A percentile compares a stretch with the other conserved stretches of the same genome.
These are phyloP conservation scores for Orientallactaga sibirica DNA, from an alignment of 2,797 vertebrate species.

Conservation along the genomic window DNA sequence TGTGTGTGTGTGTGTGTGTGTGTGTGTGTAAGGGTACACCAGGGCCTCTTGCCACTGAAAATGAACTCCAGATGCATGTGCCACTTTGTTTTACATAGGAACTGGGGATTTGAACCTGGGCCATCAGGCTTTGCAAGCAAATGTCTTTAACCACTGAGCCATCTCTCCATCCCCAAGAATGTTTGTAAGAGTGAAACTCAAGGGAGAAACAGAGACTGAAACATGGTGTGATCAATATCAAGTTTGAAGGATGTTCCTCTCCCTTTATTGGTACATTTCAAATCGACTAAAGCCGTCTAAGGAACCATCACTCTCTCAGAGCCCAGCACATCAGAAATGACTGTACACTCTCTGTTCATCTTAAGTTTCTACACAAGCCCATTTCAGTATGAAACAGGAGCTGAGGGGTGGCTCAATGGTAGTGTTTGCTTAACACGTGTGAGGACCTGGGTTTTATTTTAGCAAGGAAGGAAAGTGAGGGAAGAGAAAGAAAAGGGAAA, in stretches of 20 bases:
- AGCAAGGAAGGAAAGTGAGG: background rate
- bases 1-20: no score
- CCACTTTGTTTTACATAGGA: no score
- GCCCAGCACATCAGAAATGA: background rate
- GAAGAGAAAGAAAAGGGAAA: no score
- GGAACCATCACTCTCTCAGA: background rate
- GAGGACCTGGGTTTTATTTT: background rate
- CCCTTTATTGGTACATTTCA: background rate
- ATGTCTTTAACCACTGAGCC: no score
- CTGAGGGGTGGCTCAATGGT: background rate
- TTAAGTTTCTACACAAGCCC: background rate
- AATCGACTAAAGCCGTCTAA: background rate
- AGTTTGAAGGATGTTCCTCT: fast-evolving
- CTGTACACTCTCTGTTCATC: background rate
- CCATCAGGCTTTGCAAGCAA: no score
- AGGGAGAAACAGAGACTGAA: background rate
- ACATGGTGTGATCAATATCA: background rate
- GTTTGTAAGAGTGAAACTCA: no score
- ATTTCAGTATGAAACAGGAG: background rate
- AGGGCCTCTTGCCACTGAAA: no score
- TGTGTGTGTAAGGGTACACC: no score
- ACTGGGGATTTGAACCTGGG: no score
- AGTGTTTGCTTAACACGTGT: background rate
- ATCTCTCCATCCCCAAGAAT: no score
- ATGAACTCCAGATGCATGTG: no score